Base-by-base conservation (phyloP, 1,140 invertebrate species). In the Batillaria attramentaria region DNA sequence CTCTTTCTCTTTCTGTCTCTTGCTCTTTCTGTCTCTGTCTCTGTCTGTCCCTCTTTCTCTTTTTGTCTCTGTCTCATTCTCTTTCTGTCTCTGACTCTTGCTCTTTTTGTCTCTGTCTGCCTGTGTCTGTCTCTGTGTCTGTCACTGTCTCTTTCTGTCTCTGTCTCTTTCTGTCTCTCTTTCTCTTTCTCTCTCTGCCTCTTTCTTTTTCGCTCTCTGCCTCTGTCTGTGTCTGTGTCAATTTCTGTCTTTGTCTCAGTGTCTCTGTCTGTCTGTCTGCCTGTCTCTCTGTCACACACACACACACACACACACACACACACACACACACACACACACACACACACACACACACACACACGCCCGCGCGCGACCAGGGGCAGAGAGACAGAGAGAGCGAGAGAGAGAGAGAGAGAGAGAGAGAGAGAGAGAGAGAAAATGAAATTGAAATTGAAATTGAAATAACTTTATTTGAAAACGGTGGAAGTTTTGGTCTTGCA, bases 191-290 rank as follows among this genome's bases (percentile, higher is more conserved):
- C 42, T 42, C 28, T 66, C 62, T 39, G 10, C 28, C 31, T 72
- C 31, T 37, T 37, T 42, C 20, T 42, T 20, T 72, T 18, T 72
- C 10, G 10, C 10, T 72, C 69, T 72, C 16, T 35, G 1, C 39
- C 24, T 72, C 20, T 72, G 39, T 37, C 69, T 72, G 69, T 72
- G 31, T 72, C 39, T 72, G 39, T 72, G 69, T 73, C 72, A 20
- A 20, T 73, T 5, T 73, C 72, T 73, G 72, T 73, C 41, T 50
- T 41, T 42, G 31, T 73, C 46, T 10, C 43, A 16, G 31, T 73
- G n/a, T 46, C 72, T 73, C 72, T 46, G 13, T 46, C 13, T 73
- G 43, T 35, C 28, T 3, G 39, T 73, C 10, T 46, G 2, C 18
- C 16, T 54, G 16, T 8, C 46, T 46, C 41, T 54, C 41, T 73